phyloP scores from a whole-genome alignment of 92 coral and sea anemone genomes.

The Epizoanthus stellaris region DNA sequence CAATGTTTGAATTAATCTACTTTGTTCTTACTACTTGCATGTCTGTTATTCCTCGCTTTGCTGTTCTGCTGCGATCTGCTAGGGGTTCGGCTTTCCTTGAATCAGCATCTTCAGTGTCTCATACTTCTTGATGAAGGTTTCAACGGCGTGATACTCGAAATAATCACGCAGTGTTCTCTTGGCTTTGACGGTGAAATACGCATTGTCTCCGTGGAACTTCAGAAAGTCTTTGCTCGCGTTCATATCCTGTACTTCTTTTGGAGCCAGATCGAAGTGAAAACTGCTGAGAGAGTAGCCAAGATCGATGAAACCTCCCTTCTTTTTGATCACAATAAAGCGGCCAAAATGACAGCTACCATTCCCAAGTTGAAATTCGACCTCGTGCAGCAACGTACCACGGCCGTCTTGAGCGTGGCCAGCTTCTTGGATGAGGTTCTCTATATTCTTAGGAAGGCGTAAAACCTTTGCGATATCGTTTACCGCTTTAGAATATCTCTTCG shows the following conservation, averaged over 20 bases:
- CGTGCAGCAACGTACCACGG: background rate
- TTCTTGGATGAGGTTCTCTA: background rate
- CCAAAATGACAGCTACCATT: constrained; percentile 3
- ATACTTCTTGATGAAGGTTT: background rate
- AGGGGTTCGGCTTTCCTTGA: background rate
- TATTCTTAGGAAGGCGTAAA: background rate
- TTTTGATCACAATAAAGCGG: background rate
- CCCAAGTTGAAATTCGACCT: background rate
- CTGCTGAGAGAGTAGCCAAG: constrained; percentile 8
- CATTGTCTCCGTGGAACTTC: background rate
- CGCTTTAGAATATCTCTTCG: background rate
- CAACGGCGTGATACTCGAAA: background rate
- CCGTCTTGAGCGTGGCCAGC: constrained; percentile 9
- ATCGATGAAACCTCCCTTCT: constrained; percentile 2
- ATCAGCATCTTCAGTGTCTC: background rate
- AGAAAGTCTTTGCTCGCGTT: background rate
- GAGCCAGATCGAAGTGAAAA: background rate
- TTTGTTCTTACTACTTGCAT: too few species aligned
- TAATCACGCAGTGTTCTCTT: background rate
- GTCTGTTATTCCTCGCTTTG: too few species aligned
- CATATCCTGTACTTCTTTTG: background rate
- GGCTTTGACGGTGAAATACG: background rate
- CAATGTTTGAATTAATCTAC: too few species aligned
- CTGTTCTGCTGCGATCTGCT: too few species aligned
- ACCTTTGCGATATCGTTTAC: background rate